Conservation (phyloP, 2,797 vertebrate species). For the Bryconaethiops microstoma region DNA sequence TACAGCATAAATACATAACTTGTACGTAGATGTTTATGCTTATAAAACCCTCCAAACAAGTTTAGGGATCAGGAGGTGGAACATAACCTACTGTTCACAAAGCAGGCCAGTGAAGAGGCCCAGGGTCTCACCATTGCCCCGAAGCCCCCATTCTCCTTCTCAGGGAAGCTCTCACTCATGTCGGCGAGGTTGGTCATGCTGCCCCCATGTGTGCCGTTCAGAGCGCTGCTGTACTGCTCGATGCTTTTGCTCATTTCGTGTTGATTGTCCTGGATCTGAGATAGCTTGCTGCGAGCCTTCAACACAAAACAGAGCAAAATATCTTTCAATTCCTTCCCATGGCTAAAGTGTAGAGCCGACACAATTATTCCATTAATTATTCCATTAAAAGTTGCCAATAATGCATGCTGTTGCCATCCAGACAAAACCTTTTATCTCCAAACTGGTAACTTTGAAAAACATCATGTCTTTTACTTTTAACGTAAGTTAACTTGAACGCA, state of each 20-base stretch:
- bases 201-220: slow-evolving; percentile 85
- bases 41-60: neutral
- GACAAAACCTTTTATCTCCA: too few species aligned
- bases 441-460: too few species aligned
- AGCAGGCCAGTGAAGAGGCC: neutral
- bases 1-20: neutral
- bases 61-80: neutral
- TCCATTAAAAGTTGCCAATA: too few species aligned
- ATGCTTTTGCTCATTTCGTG: slow-evolving; percentile 87
- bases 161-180: slow-evolving; percentile 84
- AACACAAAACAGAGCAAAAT: neutral
- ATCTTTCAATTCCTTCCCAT: neutral
- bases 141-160: slow-evolving; percentile 83
- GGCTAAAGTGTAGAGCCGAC: neutral
- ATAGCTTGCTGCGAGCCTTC: slow-evolving; percentile 86
- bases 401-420: too few species aligned
- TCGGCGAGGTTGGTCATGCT: slow-evolving; percentile 89
- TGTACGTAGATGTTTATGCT: too few species aligned
- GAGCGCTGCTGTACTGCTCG: slow-evolving; percentile 84
- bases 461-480: too few species aligned
- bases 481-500: too few species aligned
- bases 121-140: slow-evolving; percentile 78
- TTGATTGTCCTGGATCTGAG: slow-evolving; percentile 90
- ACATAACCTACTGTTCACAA: neutral
- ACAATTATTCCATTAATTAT: too few species aligned